Base-by-base conservation (phyloP, 2,888 invertebrate genomes). In the Acanthoscelides obtectus region DNA sequence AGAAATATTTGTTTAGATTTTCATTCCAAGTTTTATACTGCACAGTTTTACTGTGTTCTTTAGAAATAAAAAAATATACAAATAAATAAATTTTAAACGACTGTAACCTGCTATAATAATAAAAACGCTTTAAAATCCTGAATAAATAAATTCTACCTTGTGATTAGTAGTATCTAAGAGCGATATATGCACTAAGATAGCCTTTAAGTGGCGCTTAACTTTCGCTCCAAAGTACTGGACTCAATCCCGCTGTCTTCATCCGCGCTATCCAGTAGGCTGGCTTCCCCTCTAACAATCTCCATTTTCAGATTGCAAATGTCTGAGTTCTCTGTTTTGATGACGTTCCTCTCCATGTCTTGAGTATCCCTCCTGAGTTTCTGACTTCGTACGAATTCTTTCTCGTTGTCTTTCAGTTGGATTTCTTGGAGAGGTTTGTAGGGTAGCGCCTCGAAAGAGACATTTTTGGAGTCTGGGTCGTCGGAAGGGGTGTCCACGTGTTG, bases 191-290 rank as follows among this genome's bases (percentile, higher is more conserved):
- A 45, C 45, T 45, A 45, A 1, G 45, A 45, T 45, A 12, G 45
- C 45, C 17, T 6, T 27, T 68, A 68, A n/a, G 71, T 63, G 69
- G 75, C 77, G 72, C 76, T 78, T 19, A 77, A 75, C 74, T 82
- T 83, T 68, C 90, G 84, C 79, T 90, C 90, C 45, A 90, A 85
- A 8, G 90, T 89, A 81, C 90, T 90, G 77, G 90, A 90, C 81
- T 90, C 90, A 68, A 90, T 90, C 2, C 90, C 90, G 25, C 90
- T 90, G 80, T 90, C 90, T 77, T 90, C 90, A 79, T 90, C 90
- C 0, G 90, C 90, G 79, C 90, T 90, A 82, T 91, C 91, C 66
- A 90, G 80, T 45, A 89, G 86, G 66, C 90, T 89, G 0, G 89
- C 90, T 79, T 90, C 90, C 0, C 89, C 90, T 70, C 83, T 76